Conservation (phyloP, 2,797 vertebrate species). For the Dicrostonyx torquatus region DNA sequence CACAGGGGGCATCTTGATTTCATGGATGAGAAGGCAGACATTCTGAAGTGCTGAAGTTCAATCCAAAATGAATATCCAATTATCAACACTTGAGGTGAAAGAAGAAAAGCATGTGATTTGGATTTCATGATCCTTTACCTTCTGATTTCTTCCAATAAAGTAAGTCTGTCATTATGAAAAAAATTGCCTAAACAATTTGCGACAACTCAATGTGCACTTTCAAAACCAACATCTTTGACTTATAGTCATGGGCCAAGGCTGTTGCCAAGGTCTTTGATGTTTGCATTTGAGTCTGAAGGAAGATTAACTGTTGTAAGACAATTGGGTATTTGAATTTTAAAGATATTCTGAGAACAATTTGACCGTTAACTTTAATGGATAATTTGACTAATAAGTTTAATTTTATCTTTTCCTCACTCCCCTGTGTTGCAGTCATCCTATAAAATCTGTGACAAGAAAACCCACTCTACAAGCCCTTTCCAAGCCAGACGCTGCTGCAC, state of each 20-base stretch:
- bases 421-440: neutral
- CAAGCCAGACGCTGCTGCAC: accelerated
- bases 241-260: neutral
- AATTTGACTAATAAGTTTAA: neutral
- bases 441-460: neutral
- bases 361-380: neutral
- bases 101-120: neutral
- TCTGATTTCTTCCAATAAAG: neutral
- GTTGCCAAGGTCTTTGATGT: neutral
- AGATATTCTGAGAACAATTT: neutral
- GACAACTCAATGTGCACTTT: neutral
- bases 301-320: neutral
- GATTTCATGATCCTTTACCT: neutral
- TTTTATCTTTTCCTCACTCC: neutral
- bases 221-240: neutral
- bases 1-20: neutral
- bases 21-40: neutral
- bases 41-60: neutral
- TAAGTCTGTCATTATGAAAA: neutral
- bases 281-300: neutral
- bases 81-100: slow-evolving; percentile 39
- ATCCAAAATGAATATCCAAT: neutral
- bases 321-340: slow-evolving; percentile 15
- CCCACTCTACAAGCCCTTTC: neutral
- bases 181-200: neutral